Percentiles rank a stretch among this genome's conserved stretches.
These are phyloP conservation scores for Chirona hameri DNA, from an alignment of 2,888 invertebrate species.

Conservation along the genomic window DNA sequence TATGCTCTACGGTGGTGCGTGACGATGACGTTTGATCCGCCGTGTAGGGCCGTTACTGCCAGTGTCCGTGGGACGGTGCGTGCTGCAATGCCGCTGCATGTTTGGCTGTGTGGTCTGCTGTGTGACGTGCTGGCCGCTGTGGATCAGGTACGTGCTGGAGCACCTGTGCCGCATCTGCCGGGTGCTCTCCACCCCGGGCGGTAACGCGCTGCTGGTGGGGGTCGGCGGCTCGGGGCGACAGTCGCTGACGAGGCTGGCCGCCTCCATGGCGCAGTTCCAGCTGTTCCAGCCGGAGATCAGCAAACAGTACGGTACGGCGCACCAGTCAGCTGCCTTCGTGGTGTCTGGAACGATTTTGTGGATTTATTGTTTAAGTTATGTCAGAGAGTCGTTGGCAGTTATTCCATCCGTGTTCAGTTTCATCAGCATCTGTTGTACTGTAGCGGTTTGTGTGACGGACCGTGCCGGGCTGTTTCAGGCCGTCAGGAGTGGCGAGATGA, in stretches of 20 bases:
- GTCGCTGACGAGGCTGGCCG: conserved; percentile 71
- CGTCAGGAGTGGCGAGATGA: conserved; percentile 77
- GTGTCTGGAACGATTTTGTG: no score
- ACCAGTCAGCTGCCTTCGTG: not conserved
- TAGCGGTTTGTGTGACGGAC: conserved; percentile 37
- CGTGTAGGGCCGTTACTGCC: no score
- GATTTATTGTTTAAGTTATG: no score
- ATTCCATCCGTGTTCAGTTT: no score
- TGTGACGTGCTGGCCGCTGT: no score
- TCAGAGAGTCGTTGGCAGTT: no score
- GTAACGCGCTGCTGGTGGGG: conserved; percentile 72
- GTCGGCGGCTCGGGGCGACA: conserved; percentile 82
- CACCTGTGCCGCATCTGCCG: conserved; percentile 78
- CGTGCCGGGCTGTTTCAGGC: conserved; percentile 39
- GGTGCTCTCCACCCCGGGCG: conserved; percentile 69
- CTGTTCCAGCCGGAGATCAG: conserved; percentile 46
- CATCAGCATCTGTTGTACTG: no score
- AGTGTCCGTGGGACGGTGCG: no score
- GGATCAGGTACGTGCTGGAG: conserved; percentile 72
- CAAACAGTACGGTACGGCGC: conserved; percentile 12
- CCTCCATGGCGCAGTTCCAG: conserved; percentile 80
- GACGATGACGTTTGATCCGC: no score
- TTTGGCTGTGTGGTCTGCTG: no score
- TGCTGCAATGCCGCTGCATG: no score
- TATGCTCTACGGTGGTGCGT: no score